Percentiles rank a stretch among this genome's conserved stretches.
Conservation (phyloP, 2,797 vertebrate species). For the Pelobates cultripes region DNA sequence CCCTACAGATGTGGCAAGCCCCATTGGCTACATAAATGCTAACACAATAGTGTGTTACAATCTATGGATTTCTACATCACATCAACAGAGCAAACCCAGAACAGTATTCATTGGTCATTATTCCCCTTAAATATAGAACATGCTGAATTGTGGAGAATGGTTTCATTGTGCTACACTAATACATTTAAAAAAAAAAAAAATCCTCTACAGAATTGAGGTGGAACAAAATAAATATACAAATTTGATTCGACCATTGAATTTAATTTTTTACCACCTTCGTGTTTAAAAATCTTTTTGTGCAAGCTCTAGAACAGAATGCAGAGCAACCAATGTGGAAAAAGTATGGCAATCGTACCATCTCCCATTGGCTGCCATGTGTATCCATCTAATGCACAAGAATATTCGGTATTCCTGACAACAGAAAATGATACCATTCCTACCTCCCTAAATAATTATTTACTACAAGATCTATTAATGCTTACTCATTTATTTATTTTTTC, state of each 20-base stretch:
- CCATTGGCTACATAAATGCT: slow-evolving; percentile 59
- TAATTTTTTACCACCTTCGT: not conserved
- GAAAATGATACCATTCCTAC: too few relatives aligned
- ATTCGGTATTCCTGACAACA: too few relatives aligned
- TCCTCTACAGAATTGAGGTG: not conserved
- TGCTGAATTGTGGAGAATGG: not conserved
- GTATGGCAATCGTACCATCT: not conserved
- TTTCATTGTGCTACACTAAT: not conserved
- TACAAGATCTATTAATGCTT: too few relatives aligned
- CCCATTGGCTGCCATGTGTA: not conserved
- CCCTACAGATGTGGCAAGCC: slow-evolving; percentile 66
- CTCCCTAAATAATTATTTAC: too few relatives aligned
- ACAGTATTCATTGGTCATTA: slow-evolving; percentile 1
- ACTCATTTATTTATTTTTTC: too few relatives aligned
- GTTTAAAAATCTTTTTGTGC: not conserved
- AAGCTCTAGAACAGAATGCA: not conserved
- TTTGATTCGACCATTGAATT: not conserved
- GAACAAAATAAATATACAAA: not conserved
- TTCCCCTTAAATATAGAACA: slow-evolving; percentile 29
- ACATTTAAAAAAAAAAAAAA: too few relatives aligned
- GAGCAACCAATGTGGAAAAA: not conserved
- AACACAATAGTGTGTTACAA: slow-evolving; percentile 59
- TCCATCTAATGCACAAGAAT: not conserved
- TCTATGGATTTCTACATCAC: not conserved
- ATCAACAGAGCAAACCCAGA: slow-evolving; percentile 16